These are phyloP conservation scores for Bubo bubo DNA, from an alignment of 2,113 vertebrate species.

Conservation along the genomic window DNA sequence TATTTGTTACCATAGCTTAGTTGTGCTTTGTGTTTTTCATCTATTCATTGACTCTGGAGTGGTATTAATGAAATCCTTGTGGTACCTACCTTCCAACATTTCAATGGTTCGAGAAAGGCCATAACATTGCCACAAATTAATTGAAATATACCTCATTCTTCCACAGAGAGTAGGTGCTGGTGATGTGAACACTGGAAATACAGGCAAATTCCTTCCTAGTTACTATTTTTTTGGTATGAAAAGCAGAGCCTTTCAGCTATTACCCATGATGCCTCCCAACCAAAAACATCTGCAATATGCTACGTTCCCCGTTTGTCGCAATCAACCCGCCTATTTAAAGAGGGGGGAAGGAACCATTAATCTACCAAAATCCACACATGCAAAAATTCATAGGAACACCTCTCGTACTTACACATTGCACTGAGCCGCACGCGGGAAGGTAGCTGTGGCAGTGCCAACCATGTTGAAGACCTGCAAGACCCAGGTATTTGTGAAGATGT, in stretches of 20 bases:
- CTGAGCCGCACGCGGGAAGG: background rate
- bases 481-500: conserved; percentile 14
- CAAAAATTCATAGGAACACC: background rate
- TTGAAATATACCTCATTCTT: background rate
- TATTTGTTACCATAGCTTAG: background rate
- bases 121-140: background rate
- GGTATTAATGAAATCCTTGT: background rate
- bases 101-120: background rate
- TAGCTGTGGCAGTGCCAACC: background rate
- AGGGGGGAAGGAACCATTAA: background rate
- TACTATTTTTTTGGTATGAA: background rate
- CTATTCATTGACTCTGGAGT: background rate
- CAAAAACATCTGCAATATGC: conserved; percentile 55
- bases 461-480: conserved; percentile 46
- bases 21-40: background rate
- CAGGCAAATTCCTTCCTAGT: background rate
- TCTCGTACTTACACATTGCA: background rate
- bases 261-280: conserved; percentile 25
- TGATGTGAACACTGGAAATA: background rate
- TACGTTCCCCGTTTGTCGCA: background rate
- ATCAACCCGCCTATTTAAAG: background rate
- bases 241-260: background rate
- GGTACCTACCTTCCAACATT: background rate
- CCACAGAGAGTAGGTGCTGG: background rate
- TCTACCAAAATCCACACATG: background rate